Evolutionary conservation across 2,888 invertebrate species (phyloP), one percentile per base, ranked within the genome.

Genomic region (Leptopilina drosophilae): DNA sequence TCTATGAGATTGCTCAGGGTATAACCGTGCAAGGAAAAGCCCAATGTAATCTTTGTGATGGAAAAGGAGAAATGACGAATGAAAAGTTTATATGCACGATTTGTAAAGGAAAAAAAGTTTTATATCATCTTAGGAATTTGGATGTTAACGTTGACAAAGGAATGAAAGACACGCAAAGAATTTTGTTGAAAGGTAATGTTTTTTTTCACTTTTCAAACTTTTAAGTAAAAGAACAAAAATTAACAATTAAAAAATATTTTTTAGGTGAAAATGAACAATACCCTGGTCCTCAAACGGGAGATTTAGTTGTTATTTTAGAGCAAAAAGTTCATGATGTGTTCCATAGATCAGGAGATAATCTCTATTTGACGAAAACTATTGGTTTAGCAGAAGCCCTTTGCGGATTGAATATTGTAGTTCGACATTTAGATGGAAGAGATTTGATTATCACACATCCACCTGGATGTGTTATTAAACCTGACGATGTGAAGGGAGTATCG

Each of bases 101-200:
- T 80, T 98, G 98, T 91, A 94, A 94, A 87, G 98, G 98, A 20
- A 96, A 95, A 88, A 97, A 98, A 92, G 96, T 97, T 59, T 93
- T 95, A 81, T 95, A 95, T 88, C 96, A 97, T 91, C 95, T 95
- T 20, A 97, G 97, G 92, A 95, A 96, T 83, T 92, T 98, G 75
- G 97, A 98, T 91, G 96, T 98, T 11, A 95, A 96, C 89, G 94
- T 99, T 82, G 97, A 98, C 87, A 97, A 96, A 89, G 98, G 98
- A 49, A 97, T 97, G 96, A 94, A 94, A 82, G 96, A 98, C 88
- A 95, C 95, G 87, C 96, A 97, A 90, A 97, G 96, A 91, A 96
- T 98, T 82, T 94, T 94, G 86, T 97, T 98, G 90, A 93, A 95
- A 84, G 96, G 81, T 80, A 77, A 33, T 20, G 14, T 9, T 33